Evolutionary conservation across 2,888 invertebrate species (phyloP).

Genomic region (Hirtodrosophila confusa): DNA sequence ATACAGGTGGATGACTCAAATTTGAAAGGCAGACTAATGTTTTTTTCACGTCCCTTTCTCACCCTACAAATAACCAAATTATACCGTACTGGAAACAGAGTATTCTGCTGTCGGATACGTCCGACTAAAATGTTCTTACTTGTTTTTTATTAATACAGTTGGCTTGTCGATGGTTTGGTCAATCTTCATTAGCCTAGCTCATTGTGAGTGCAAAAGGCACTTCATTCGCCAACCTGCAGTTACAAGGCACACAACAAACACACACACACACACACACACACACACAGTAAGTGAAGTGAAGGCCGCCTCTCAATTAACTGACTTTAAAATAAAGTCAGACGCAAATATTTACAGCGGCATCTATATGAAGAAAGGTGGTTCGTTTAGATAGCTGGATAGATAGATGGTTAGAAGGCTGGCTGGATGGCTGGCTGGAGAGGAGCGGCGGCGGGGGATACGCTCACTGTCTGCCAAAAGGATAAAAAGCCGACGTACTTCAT

Average conservation of each 20-base stretch:
- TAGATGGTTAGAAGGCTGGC: not conserved
- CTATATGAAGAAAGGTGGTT: slow-evolving; percentile 29
- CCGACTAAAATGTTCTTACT: no score
- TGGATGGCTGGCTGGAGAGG: not conserved
- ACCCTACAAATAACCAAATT: no score
- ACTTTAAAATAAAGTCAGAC: slow-evolving; percentile 61
- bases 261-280: slow-evolving; percentile 1
- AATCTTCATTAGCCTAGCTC: slow-evolving; percentile 20
- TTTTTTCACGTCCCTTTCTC: no score
- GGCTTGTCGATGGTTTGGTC: not conserved
- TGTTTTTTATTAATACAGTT: no score
- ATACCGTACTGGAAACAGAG: no score
- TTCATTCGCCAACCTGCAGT: not conserved
- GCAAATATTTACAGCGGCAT: slow-evolving; percentile 56
- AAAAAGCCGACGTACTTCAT: slow-evolving; percentile 72
- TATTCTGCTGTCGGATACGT: no score
- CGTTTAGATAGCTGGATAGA: not conserved
- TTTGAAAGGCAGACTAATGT: no score
- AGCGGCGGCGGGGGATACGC: not conserved
- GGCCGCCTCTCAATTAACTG: slow-evolving; percentile 61
- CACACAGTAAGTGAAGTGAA: not conserved
- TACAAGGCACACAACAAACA: slow-evolving; percentile 2
- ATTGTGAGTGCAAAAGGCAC: slow-evolving; percentile 5
- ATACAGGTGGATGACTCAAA: no score
- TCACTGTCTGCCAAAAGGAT: slow-evolving; percentile 50